These are phyloP conservation scores for Rhopilema esculentum DNA, from an alignment of 30 jellyfish, hydroid and myxozoan species.

Conservation along the genomic window DNA sequence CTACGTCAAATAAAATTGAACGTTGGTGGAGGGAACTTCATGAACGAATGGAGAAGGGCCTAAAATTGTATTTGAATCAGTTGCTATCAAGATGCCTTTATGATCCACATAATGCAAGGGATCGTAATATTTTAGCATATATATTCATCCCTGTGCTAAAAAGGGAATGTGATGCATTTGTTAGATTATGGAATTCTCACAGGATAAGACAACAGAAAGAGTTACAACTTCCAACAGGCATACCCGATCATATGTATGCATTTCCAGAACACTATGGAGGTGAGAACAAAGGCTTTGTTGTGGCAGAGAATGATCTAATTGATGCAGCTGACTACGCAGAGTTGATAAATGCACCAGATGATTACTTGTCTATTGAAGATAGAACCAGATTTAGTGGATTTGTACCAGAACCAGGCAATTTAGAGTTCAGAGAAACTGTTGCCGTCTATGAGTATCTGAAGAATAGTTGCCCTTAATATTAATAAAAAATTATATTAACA, in stretches of 20 bases:
- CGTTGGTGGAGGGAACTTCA: slow-evolving; percentile 50
- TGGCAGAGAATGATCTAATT: background rate
- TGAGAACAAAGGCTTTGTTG: slow-evolving; percentile 15
- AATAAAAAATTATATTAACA: background rate
- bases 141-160: slow-evolving; percentile 36
- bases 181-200: slow-evolving; percentile 51
- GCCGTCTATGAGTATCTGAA: slow-evolving; percentile 25
- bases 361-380: slow-evolving; percentile 8
- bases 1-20: slow-evolving; percentile 7
- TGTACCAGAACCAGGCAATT: slow-evolving; percentile 35
- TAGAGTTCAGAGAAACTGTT: slow-evolving; percentile 4
- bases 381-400: slow-evolving; percentile 3
- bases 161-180: slow-evolving; percentile 34
- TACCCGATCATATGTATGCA: slow-evolving; percentile 64
- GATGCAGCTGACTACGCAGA: background rate
- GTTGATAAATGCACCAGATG: background rate
- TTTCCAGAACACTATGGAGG: slow-evolving; percentile 54
- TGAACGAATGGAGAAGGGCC: slow-evolving; percentile 19
- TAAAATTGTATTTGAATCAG: slow-evolving; percentile 14
- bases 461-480: background rate
- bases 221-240: slow-evolving; percentile 42
- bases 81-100: slow-evolving; percentile 30
- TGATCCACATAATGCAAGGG: slow-evolving; percentile 37
- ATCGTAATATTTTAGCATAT: slow-evolving; percentile 18
- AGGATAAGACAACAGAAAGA: slow-evolving; percentile 32